Conservation (phyloP, 2,888 invertebrate species). For the Chromoteleia sp. region DNA sequence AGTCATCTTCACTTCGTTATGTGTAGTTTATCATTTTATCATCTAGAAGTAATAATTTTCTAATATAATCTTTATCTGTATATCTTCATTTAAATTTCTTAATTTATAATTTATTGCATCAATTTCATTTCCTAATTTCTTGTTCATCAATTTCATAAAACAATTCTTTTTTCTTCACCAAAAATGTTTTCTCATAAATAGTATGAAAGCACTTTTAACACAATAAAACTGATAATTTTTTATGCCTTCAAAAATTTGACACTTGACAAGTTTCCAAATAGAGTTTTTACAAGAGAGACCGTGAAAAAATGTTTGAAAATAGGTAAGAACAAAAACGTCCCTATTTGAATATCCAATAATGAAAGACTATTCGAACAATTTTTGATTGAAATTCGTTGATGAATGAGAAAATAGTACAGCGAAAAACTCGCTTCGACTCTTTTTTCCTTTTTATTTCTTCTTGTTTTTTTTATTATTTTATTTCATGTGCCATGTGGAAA, state of each 20-base stretch:
- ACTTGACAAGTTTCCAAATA: constrained; percentile 11
- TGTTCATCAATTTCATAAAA: background rate
- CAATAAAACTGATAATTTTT: background rate
- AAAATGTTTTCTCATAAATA: background rate
- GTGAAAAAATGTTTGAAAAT: constrained; percentile 15
- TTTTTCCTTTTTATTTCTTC: background rate
- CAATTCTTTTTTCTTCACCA: background rate
- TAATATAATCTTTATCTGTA: no score
- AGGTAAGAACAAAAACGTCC: constrained; percentile 14
- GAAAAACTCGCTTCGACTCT: background rate
- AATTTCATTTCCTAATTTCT: no score
- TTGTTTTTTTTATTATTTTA: no score
- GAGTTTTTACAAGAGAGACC: background rate
- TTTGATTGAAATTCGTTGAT: constrained; percentile 34
- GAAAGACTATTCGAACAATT: constrained; percentile 26
- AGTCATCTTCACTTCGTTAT: no score
- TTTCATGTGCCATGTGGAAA: background rate
- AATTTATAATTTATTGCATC: no score
- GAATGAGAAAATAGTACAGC: constrained; percentile 23
- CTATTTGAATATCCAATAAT: constrained; percentile 25
- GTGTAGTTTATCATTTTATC: no score
- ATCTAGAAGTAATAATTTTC: no score
- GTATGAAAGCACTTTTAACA: background rate
- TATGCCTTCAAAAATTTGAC: constrained; percentile 1
- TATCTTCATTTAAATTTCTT: no score